Base-by-base conservation (phyloP, 2,888 invertebrate species). In the Lasioglossum oenotherae region DNA sequence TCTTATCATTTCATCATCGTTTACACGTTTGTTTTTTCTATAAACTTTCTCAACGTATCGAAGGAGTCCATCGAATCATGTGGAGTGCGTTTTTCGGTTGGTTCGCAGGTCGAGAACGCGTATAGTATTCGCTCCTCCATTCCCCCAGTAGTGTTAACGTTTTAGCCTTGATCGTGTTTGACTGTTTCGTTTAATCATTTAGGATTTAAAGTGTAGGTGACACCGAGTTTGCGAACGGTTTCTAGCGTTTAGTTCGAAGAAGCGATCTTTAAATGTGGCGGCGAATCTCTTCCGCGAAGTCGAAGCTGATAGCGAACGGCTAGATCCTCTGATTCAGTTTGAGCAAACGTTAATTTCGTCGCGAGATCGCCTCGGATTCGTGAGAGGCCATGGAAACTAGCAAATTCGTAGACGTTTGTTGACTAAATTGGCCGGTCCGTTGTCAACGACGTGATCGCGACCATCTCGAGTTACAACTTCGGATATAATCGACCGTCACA, bases 241-340 rank as follows among this genome's bases (percentile, higher is more conserved):
- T 92, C 57, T 57, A 57, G 57, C n/a, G 57, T 57, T 57, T 27
- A 93, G 84, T 92, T 93, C 92, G 57, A 57, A n/a, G 57, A 91
- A 90, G 90, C 87, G 75, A 91, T 92, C 86, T 83, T 88, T 83
- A 64, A 88, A 92, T 81, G 91, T 89, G 92, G 92, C 92, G 92
- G 92, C 90, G 90, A 93, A 93, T 90, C 91, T 92, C 93, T 94
- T 93, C 91, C 94, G 92, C 90, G 90, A 92, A 92, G 91, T 93
- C 82, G 81, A 86, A 72, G 64, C 41, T 38, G 72, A 84, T 78
- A 69, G 53, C 53, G 38, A 72, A 64, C n/a, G 14, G n/a, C 41
- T 78, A 71, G 53, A 78, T 44, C 69, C 31, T 64, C 12, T 67
- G 71, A 44, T 80, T 69, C 79, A 27, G 72, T 85, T 85, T 77